These are phyloP conservation scores for Alectoris magna DNA, from an alignment of 2,797 vertebrate species.

Conservation along the genomic window DNA sequence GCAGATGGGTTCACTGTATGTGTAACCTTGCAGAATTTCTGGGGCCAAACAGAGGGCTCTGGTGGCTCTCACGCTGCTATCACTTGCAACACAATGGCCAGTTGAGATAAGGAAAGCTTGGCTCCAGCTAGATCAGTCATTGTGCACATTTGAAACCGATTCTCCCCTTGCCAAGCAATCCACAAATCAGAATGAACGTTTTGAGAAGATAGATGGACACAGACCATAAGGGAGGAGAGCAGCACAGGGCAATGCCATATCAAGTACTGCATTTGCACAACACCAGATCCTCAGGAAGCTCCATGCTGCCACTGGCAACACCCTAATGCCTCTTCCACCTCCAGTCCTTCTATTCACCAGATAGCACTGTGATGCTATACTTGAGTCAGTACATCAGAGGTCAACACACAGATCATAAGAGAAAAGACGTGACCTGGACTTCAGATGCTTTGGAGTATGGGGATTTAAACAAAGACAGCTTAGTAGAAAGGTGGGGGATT, in stretches of 20 bases:
- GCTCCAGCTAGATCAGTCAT: not conserved
- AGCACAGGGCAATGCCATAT: not conserved
- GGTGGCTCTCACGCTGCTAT: not conserved
- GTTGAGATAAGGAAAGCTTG: not conserved
- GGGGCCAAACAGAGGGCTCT: not conserved
- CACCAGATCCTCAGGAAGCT: not conserved
- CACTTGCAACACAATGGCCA: not conserved
- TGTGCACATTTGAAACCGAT: not conserved
- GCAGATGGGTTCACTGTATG: accelerated
- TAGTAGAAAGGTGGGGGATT: not conserved
- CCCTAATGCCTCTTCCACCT: not conserved
- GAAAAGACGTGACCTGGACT: not conserved
- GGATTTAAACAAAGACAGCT: not conserved
- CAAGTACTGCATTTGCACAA: not conserved
- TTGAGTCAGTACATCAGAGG: not conserved
- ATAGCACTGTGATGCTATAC: not conserved
- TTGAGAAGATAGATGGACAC: not conserved
- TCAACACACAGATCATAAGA: not conserved
- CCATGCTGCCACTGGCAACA: not conserved
- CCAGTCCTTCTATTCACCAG: not conserved
- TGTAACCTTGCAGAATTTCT: not conserved
- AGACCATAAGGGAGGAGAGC: not conserved
- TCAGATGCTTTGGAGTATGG: not conserved
- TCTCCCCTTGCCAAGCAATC: not conserved
- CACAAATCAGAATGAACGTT: not conserved